Evolutionary conservation across 2,888 invertebrate species (phyloP).

Genomic region (Phyto melanocephala): DNA sequence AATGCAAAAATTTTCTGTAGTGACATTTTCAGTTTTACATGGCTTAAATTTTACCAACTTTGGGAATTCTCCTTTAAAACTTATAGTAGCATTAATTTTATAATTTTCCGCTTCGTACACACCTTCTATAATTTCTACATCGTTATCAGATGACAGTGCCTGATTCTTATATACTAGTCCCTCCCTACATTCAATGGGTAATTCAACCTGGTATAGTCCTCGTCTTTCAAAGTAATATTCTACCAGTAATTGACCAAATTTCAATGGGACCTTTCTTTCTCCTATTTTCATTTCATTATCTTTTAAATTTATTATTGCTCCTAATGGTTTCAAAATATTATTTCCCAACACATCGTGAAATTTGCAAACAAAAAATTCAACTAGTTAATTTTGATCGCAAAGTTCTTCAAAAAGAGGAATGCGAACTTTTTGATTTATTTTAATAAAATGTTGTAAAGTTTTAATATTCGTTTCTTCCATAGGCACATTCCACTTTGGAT

Average conservation of each 20-base stretch:
- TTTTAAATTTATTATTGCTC: no score
- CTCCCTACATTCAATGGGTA: no score
- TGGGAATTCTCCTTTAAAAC: not conserved
- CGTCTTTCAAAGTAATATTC: no score
- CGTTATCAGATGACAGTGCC: not conserved
- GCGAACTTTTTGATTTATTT: conserved; percentile 7
- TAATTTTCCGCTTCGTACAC: conserved; percentile 5
- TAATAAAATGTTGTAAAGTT: conserved; percentile 20
- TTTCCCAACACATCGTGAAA: conserved; percentile 44
- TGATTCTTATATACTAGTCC: conserved; percentile 21
- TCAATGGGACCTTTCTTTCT: not conserved
- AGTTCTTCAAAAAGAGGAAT: conserved; percentile 49
- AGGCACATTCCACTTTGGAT: conserved; percentile 28
- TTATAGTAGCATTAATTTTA: conserved; percentile 20
- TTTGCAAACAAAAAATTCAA: conserved; percentile 40
- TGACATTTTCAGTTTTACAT: not conserved
- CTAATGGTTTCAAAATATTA: conserved; percentile 29
- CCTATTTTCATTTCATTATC: not conserved
- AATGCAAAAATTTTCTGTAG: not conserved
- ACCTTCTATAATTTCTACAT: conserved; percentile 11
- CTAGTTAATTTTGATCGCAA: conserved; percentile 10
- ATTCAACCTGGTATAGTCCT: no score
- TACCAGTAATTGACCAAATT: no score
- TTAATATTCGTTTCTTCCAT: not conserved
- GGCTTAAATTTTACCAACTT: not conserved